Evolutionary conservation across 2,888 invertebrate species (phyloP).

Genomic region (Adineta ricciae): DNA sequence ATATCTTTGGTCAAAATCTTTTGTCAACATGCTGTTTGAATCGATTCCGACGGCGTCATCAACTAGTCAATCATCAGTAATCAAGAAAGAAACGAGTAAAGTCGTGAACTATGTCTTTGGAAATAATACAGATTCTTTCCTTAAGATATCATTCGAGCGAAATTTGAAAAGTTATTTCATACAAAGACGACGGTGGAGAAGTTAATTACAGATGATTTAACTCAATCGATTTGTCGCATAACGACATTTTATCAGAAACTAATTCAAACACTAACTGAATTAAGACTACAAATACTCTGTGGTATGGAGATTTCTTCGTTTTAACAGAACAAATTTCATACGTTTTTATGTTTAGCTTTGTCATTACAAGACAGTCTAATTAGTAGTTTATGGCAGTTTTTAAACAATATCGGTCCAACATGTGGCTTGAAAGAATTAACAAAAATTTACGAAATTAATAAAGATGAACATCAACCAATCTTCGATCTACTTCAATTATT

Average conservation of each 20-base stretch:
- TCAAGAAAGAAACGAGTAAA: slow-evolving; percentile 3
- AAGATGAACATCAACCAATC: slow-evolving; percentile 20
- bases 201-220: background rate
- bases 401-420: slow-evolving; percentile 23
- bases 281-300: slow-evolving; percentile 28
- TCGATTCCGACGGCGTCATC: background rate
- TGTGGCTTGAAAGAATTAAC: slow-evolving; percentile 28
- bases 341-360: slow-evolving; percentile 11
- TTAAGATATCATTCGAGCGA: slow-evolving; percentile 17
- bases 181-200: background rate
- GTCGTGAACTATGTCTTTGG: no score
- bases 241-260: slow-evolving; percentile 32
- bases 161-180: slow-evolving; percentile 15
- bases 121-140: background rate
- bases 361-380: slow-evolving; percentile 30
- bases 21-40: slow-evolving; percentile 27
- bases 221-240: slow-evolving; percentile 27
- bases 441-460: slow-evolving; percentile 21
- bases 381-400: slow-evolving; percentile 29
- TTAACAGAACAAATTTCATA: no score
- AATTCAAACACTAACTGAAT: slow-evolving; percentile 26
- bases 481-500: slow-evolving; percentile 30
- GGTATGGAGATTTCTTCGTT: background rate
- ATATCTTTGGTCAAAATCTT: slow-evolving; percentile 29
- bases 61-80: background rate